These are phyloP conservation scores for Mesaphorura yosii DNA, from an alignment of 1,140 invertebrate genomes.

Conservation along the genomic window DNA sequence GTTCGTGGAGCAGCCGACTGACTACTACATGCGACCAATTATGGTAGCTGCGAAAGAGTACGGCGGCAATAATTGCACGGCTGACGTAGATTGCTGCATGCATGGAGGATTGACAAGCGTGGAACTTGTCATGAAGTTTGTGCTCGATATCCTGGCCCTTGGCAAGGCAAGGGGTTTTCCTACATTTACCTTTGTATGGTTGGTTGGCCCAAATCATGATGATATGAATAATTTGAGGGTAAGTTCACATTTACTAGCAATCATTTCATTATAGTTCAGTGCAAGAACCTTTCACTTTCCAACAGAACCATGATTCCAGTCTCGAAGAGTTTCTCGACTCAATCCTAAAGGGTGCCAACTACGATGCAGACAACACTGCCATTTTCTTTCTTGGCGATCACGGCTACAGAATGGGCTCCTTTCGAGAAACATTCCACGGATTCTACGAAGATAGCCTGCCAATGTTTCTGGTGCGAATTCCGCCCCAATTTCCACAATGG, in stretches of 20 bases:
- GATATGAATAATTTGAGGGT: too few relatives aligned
- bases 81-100: constrained; percentile 1
- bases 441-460: constrained; percentile 31
- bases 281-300: too few relatives aligned
- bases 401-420: constrained; percentile 26
- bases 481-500: constrained; percentile 15
- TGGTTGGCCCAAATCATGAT: too few relatives aligned
- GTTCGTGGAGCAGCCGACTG: constrained; percentile 37
- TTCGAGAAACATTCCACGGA: constrained; percentile 30
- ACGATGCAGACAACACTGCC: constrained; percentile 20
- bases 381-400: constrained; percentile 32
- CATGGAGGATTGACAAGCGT: too few relatives aligned
- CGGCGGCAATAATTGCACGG: not conserved
- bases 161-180: too few relatives aligned
- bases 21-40: constrained; percentile 41
- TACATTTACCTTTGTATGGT: too few relatives aligned
- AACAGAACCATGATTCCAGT: constrained; percentile 11
- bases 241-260: too few relatives aligned
- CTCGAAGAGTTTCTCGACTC: constrained; percentile 14
- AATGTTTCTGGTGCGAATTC: constrained; percentile 28
- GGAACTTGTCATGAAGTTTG: too few relatives aligned
- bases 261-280: too few relatives aligned
- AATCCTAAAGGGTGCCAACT: constrained; percentile 3
- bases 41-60: too few relatives aligned
- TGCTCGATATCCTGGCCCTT: too few relatives aligned